These are phyloP conservation scores for Eurystomus glaucurus DNA, from an alignment of 2,797 vertebrate species.

Conservation along the genomic window DNA sequence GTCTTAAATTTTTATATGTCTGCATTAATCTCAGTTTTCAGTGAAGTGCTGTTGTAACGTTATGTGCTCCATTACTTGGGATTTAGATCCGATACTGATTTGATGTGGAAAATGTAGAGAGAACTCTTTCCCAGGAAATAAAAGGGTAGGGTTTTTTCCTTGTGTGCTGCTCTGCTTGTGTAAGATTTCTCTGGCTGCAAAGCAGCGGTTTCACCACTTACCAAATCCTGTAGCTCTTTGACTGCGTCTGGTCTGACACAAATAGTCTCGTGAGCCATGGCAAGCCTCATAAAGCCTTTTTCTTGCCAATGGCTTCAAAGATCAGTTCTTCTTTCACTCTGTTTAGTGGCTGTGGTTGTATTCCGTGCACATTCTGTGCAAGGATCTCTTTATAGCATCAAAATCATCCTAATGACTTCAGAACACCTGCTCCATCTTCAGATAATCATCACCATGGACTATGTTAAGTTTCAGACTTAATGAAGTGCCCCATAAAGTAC, in stretches of 20 bases:
- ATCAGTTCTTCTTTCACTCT: neutral
- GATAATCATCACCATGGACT: neutral
- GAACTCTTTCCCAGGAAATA: constrained; percentile 48
- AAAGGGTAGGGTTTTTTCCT: neutral
- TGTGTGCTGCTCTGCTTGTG: neutral
- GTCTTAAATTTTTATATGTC: constrained; percentile 18
- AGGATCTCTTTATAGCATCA: neutral
- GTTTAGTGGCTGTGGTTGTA: rapidly evolving
- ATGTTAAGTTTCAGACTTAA: neutral
- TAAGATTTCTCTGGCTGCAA: neutral
- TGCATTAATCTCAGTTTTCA: constrained; percentile 43
- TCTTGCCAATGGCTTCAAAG: neutral
- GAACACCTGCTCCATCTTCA: neutral
- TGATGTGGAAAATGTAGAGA: constrained; percentile 22
- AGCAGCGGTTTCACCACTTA: neutral
- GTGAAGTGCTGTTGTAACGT: neutral
- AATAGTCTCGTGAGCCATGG: neutral
- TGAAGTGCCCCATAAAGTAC: neutral
- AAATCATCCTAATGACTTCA: neutral
- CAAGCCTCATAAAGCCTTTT: neutral
- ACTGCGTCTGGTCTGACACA: neutral
- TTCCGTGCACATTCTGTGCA: rapidly evolving
- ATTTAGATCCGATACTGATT: neutral
- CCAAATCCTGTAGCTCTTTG: neutral
- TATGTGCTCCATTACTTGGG: constrained; percentile 5